Evolutionary conservation across 2,888 invertebrate species (phyloP), one percentile per base, ranked within the genome.

Genomic region (Pollenia griseotomentosa): DNA sequence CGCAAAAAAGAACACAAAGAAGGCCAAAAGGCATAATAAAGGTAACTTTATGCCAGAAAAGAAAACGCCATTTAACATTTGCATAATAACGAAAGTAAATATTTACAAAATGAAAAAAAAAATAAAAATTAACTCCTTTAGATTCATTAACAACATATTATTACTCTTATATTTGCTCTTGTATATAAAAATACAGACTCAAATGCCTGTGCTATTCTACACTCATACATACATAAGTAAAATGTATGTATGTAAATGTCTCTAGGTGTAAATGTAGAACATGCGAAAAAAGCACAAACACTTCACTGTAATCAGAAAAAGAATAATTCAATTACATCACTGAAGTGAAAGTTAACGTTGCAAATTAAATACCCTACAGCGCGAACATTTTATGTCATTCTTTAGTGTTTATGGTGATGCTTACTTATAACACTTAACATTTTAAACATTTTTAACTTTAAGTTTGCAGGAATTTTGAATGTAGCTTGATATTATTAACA

Each of bases 321-420:
- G 7, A 70, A 48, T 78, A 82, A 82, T 82, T 82, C 40, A 78
- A 82, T 82, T 85, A 78, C 77, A 51, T 61, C 59, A 40, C 59
- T 46, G 70, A 79, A 82, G 82, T 79, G 86, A 86, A 85, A 86
- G 86, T 83, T 53, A 61, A 77, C 68, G 59, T 82, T 75, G 46
- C 16, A 82, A 55, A 14, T 55, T n/a, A 8, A 19, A 14, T 74
- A 33, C 33, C 33, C 33, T 33, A 33, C 33, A 33, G 3, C 33
- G 4, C 33, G 4, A 33, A 33, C 2, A 33, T 19, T 33, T 33
- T 0, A 33, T 2, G 33, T 33, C 3, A 33, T 33, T 33, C 2
- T 33, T 33, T 4, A 33, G 33, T 33, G 33, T 23, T 23, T 23
- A 2, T 23, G 23, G 23, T 23, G 2, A 23, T 23, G 23, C n/a